Conservation (phyloP, 2,113 vertebrate genomes). For the Illadopsis cleaveri region DNA sequence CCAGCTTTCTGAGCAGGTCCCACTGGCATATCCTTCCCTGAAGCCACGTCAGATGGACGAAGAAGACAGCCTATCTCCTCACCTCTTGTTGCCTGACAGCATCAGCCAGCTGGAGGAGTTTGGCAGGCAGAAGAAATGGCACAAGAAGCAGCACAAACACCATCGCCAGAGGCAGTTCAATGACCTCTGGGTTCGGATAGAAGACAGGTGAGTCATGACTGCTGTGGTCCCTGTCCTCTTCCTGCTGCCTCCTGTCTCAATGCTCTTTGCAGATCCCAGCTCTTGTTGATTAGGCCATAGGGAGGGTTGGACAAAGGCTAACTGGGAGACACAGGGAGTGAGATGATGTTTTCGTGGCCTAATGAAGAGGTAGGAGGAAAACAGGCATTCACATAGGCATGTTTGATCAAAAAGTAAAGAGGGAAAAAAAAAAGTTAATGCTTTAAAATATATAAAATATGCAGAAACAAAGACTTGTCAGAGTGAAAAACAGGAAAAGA, state of each 20-base stretch:
- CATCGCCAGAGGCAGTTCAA: conserved; percentile 92
- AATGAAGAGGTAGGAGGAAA: neutral
- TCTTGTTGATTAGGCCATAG: neutral
- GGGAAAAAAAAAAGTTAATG: neutral
- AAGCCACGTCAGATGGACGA: conserved; percentile 70
- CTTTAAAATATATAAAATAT: neutral
- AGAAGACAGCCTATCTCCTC: conserved; percentile 85
- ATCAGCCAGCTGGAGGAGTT: conserved; percentile 98
- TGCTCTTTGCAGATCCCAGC: neutral
- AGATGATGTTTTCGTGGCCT: neutral
- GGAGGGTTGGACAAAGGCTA: neutral
- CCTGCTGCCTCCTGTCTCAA: neutral
- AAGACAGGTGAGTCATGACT: conserved; percentile 84
- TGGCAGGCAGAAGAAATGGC: conserved; percentile 89
- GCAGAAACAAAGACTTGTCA: neutral
- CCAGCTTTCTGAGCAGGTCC: conserved; percentile 54
- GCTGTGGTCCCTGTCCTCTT: neutral
- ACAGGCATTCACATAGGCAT: neutral
- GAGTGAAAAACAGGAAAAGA: neutral
- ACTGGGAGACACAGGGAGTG: neutral
- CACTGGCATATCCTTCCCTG: conserved; percentile 41
- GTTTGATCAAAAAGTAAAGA: neutral
- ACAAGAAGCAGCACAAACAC: conserved; percentile 84
- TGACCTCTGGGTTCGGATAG: conserved; percentile 97
- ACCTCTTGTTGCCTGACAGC: conserved; percentile 92